These are phyloP conservation scores for Peromyscus melanophrys DNA, from an alignment of 2,797 vertebrate species.

Conservation along the genomic window DNA sequence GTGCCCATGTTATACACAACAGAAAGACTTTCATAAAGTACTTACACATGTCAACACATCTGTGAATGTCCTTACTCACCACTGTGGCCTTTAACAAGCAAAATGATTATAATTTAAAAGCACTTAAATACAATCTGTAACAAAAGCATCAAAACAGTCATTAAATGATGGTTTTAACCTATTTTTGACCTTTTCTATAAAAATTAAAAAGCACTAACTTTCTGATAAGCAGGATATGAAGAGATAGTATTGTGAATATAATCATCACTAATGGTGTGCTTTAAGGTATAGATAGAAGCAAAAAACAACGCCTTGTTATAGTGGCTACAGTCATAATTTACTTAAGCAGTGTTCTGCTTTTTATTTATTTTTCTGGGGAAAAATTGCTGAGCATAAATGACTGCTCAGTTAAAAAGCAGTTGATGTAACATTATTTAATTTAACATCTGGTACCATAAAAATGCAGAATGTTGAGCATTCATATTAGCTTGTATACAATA, in stretches of 20 bases:
- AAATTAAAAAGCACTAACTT: constrained; percentile 15
- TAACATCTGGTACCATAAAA: background rate
- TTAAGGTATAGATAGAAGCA: constrained; percentile 26
- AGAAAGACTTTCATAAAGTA: constrained; percentile 18
- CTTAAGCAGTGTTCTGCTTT: constrained; percentile 1
- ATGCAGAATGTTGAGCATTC: background rate
- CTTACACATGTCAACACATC: background rate
- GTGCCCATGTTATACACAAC: background rate
- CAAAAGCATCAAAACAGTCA: constrained; percentile 27
- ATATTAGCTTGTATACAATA: background rate
- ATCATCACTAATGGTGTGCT: background rate
- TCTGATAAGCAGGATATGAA: background rate
- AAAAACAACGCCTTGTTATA: background rate
- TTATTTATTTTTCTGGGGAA: background rate
- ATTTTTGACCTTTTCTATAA: background rate
- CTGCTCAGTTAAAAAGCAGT: constrained; percentile 8
- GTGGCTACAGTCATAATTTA: background rate
- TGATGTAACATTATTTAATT: constrained; percentile 1
- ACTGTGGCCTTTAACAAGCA: constrained; percentile 29
- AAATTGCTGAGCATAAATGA: constrained; percentile 54
- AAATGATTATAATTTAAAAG: constrained; percentile 65
- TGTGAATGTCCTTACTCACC: constrained; percentile 17
- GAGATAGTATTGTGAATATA: constrained; percentile 1
- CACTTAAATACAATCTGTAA: constrained; percentile 36
- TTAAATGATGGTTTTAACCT: background rate